Base-by-base conservation (phyloP, 2,888 invertebrate species). In the Muschampia plurimacula region DNA sequence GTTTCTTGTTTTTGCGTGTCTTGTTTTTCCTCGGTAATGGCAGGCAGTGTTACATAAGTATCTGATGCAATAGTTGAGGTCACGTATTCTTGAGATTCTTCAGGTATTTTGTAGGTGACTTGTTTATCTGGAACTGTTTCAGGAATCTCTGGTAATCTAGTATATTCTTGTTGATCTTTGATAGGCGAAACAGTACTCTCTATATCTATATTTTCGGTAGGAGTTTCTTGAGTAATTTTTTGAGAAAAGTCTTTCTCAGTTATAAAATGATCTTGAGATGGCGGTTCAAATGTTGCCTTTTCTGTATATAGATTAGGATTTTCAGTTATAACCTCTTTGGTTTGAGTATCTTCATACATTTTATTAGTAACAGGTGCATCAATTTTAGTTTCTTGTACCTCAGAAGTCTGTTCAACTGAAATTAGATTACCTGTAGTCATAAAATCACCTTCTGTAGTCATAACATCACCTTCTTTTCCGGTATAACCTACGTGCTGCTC, bases 271-370 rank as follows among this genome's bases (percentile, higher is more conserved):
- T 63, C 67, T 28, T 36, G 63, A 13, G 66, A 59, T 5, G 66
- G 62, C 12, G 59, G 59, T 41, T 74, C 63, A 0, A 65, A 41
- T 15, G 73, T 70, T 28, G 65, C 55, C 36, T 13, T 69, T 59
- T 76, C 72, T 39, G 74, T 74, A 22, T 66, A 63, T 60, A 70
- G 41, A 62, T 71, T 68, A 41, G 76, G 69, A 66, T 62, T 72
- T 70, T 67, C 71, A 62, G 70, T 39, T 39, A 36, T 8, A 46
- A 46, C 69, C 36, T 59, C 52, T 7, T 75, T 59, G 62, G 60
- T 65, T 65, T 65, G 66, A 49, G 67, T 69, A 52, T 64, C 64
- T 55, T 69, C 73, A 39, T 67, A 63, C 8, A 66, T 60, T 36
- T 70, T 74, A 9, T 74, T 73, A n/a, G 69, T 68, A 8, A 66